Evolutionary conservation across 2,888 invertebrate species (phyloP).

Genomic region (Drosophila pegasa): DNA sequence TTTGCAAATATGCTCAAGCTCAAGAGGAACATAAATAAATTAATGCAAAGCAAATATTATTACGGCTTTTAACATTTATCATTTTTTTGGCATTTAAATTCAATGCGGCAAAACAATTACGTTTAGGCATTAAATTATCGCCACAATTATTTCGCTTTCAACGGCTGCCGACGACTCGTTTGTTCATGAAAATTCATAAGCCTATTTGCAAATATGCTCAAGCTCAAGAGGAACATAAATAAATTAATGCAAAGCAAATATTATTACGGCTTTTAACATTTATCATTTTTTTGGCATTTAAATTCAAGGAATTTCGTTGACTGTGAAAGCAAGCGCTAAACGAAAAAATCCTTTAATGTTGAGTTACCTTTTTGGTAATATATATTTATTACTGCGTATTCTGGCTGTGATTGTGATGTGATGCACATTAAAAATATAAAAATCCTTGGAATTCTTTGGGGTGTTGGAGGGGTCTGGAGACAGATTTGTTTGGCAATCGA

Average conservation of each 20-base stretch:
- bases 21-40: slow-evolving; percentile 47
- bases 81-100: slow-evolving; percentile 16
- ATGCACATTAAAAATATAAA: not conserved
- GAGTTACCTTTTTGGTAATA: not conserved
- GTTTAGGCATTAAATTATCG: too few species aligned
- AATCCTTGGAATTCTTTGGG: too few species aligned
- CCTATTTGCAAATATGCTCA: slow-evolving; percentile 51
- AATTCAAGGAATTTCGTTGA: not conserved
- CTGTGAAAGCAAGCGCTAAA: not conserved
- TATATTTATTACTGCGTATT: too few species aligned
- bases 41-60: slow-evolving; percentile 30
- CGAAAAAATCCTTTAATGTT: too few species aligned
- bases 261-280: not conserved
- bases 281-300: slow-evolving; percentile 21
- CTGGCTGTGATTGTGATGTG: too few species aligned
- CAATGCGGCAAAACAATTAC: too few species aligned
- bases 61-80: slow-evolving; percentile 1
- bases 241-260: slow-evolving; percentile 34
- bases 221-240: slow-evolving; percentile 47
- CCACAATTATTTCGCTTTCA: slow-evolving; percentile 11
- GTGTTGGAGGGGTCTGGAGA: not conserved
- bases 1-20: slow-evolving; percentile 49
- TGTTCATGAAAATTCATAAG: slow-evolving; percentile 58
- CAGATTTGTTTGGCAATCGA: slow-evolving; percentile 35
- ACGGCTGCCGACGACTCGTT: slow-evolving; percentile 8